These are phyloP conservation scores for Leptinotarsa undecemlineata DNA, from an alignment of 1,140 invertebrate species.

Conservation along the genomic window DNA sequence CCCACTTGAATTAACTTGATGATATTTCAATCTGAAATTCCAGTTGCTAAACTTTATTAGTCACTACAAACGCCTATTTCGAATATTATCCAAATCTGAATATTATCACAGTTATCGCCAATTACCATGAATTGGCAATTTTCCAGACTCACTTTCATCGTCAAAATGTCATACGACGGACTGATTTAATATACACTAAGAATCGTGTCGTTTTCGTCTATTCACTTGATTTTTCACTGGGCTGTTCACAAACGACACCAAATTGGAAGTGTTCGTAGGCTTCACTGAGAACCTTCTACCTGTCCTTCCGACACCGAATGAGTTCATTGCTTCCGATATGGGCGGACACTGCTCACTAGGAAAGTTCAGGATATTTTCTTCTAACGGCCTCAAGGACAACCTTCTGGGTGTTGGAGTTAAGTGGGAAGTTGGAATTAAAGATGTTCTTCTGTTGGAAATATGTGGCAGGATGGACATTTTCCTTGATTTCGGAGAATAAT, in stretches of 20 bases:
- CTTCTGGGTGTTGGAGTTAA: constrained; percentile 41
- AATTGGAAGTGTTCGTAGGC: constrained; percentile 25
- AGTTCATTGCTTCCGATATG: constrained; percentile 9
- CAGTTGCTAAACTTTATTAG: too few relatives aligned
- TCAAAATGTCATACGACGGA: too few relatives aligned
- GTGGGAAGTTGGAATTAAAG: constrained; percentile 29
- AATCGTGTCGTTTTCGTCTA: constrained; percentile 30
- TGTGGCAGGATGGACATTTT: constrained; percentile 18
- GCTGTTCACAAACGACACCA: constrained; percentile 20
- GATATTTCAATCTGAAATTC: too few relatives aligned
- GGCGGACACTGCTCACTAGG: constrained; percentile 12
- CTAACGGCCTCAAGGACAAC: constrained; percentile 58
- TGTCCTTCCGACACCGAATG: background rate
- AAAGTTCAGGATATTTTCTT: constrained; percentile 35
- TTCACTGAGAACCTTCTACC: constrained; percentile 32
- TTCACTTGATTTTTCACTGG: constrained; percentile 42
- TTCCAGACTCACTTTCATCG: too few relatives aligned
- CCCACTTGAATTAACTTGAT: too few relatives aligned
- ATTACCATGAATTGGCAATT: too few relatives aligned
- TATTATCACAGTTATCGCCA: too few relatives aligned
- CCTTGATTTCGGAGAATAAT: constrained; percentile 33
- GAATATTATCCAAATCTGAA: too few relatives aligned
- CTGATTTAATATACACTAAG: background rate
- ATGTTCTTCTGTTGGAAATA: constrained; percentile 33
- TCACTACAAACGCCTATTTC: too few relatives aligned